Base-by-base conservation (phyloP, 2,113 vertebrate genomes). In the Menidia beryllina region DNA sequence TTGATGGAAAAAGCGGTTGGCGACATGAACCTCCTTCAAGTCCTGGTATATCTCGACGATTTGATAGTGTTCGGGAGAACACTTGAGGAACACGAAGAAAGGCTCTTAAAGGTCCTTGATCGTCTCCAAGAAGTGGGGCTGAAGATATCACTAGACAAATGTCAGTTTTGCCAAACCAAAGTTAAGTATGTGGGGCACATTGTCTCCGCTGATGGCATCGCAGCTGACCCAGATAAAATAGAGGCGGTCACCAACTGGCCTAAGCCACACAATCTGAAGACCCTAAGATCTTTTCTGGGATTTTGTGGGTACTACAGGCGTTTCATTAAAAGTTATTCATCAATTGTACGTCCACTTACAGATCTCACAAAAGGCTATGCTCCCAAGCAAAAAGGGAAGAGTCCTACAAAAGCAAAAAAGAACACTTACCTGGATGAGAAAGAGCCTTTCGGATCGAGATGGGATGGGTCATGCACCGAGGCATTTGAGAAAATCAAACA, bases 41-140 rank as follows among this genome's bases (percentile, higher is more conserved):
- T 30, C 30, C 30, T 30, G 4, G 30, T 30, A 8, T 30, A 30
- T 30, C 8, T 30, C 4, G 30, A 30, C 8, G 30, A 77, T 4
- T 9, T 71, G 1, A 77, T 77, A 0, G 52, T 69, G 1, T 77
- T 70, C 7, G 67, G 60, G 1, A 23, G 12, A 45, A 50, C 48
- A 24, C 10, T 24, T 10, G 48, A 50, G 14, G 48, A 50, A 24
- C 48, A 50, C 20, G 21, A 50, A 23, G 48, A 50, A 24, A 50
- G 48, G 14, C 14, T 50, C 9, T 12, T 50, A 14, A 54, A 54
- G 17, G 51, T 8, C n/a, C 51, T 54, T 19, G 51, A 54, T 17
- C 14, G 51, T 19, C 51, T 54, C 17, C 25, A 54, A 17, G 53
- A 55, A 55, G 50, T 10, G 8, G 50, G 14, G 5, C 25, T 55